Conservation (phyloP, 2,888 invertebrate species). For the Chrysolina oricalcia region DNA sequence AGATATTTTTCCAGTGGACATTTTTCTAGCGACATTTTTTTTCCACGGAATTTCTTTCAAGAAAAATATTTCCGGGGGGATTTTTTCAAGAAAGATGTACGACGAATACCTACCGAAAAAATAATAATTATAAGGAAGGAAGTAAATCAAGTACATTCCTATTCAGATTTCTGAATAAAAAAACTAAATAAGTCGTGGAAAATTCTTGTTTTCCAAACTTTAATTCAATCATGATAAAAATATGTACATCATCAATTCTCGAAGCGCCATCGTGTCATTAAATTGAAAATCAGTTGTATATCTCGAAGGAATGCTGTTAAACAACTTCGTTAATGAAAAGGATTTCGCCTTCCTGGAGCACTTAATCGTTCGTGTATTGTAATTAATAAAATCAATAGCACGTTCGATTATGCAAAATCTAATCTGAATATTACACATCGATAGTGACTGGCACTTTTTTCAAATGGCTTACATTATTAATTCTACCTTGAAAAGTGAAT, state of each 20-base stretch:
- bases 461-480: conserved; percentile 3
- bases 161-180: too few species aligned
- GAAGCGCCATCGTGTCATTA: not conserved
- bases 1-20: too few species aligned
- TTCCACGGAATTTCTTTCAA: too few species aligned
- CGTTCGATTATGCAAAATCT: conserved; percentile 19
- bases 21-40: too few species aligned
- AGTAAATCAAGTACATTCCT: too few species aligned
- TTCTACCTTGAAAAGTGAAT: conserved; percentile 15
- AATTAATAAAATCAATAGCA: conserved; percentile 15
- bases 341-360: conserved; percentile 5
- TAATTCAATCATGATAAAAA: not conserved
- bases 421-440: conserved; percentile 26
- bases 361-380: not conserved
- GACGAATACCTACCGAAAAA: too few species aligned
- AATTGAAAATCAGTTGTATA: not conserved
- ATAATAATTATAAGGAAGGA: too few species aligned
- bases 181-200: not conserved
- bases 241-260: not conserved
- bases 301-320: conserved; percentile 15
- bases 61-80: too few species aligned
- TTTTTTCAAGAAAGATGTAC: too few species aligned
- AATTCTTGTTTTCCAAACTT: not conserved
- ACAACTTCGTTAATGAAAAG: conserved; percentile 16
- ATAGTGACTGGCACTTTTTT: conserved; percentile 26